Conservation (phyloP, 2,888 invertebrate species). For the Epinotia brunnichana region DNA sequence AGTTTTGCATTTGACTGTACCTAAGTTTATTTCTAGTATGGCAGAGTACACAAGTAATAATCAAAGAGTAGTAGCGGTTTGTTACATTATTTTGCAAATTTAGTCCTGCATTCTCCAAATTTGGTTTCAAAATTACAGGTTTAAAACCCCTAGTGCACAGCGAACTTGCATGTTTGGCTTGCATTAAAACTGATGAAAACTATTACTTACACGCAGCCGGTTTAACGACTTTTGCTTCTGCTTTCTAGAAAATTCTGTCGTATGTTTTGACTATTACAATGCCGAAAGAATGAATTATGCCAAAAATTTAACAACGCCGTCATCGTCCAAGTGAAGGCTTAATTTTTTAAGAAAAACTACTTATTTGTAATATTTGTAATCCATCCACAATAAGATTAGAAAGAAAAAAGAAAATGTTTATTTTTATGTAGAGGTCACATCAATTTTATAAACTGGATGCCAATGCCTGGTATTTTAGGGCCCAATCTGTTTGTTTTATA, state of each 20-base stretch:
- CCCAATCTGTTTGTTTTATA: background rate
- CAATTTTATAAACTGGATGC: background rate
- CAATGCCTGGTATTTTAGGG: too few species aligned
- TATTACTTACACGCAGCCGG: conserved; percentile 21
- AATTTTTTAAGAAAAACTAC: background rate
- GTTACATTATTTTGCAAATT: conserved; percentile 5
- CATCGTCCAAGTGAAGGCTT: background rate
- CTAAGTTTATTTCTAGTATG: too few species aligned
- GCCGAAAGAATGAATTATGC: background rate
- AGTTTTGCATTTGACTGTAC: too few species aligned
- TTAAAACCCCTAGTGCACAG: background rate
- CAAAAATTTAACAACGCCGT: background rate
- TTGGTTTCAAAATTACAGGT: conserved; percentile 8
- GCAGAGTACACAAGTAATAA: too few species aligned
- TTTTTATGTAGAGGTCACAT: too few species aligned
- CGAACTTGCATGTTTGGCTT: conserved; percentile 17
- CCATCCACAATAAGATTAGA: too few species aligned
- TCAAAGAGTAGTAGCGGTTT: background rate
- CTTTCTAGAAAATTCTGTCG: background rate
- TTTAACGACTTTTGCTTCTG: conserved; percentile 6
- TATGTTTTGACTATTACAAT: background rate
- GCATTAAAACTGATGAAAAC: conserved; percentile 9
- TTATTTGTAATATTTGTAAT: too few species aligned
- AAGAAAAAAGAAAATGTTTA: too few species aligned
- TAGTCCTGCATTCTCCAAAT: conserved; percentile 6